phyloP scores from a whole-genome alignment of 1,140 invertebrate genomes.

The Charaxes varanes region DNA sequence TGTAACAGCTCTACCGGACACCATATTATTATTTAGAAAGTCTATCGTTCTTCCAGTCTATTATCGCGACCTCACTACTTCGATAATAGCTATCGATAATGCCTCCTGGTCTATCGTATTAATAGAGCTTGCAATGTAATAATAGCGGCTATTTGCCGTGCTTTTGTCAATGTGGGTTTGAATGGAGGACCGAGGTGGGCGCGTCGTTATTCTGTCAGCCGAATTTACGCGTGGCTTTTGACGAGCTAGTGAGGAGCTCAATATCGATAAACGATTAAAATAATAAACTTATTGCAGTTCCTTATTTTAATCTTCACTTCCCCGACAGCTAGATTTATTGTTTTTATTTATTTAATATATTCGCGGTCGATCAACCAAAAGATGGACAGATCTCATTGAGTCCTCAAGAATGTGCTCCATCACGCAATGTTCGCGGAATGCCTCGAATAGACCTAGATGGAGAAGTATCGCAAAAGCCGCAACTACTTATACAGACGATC shows the following conservation, averaged over 20 bases:
- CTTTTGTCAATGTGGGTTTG: constrained; percentile 57
- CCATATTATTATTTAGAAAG: constrained; percentile 7
- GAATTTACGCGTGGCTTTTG: constrained; percentile 35
- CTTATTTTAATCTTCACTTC: no score
- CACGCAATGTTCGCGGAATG: no score
- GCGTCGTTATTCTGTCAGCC: constrained; percentile 49
- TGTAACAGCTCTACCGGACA: no score
- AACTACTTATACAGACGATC: no score
- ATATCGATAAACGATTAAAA: constrained; percentile 13
- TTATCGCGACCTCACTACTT: constrained; percentile 12
- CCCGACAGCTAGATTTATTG: no score
- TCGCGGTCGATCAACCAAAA: no score
- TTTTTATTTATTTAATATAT: no score
- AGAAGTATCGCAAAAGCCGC: no score
- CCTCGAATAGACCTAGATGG: no score
- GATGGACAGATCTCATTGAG: no score
- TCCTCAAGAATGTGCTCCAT: no score
- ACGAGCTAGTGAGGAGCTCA: constrained; percentile 25
- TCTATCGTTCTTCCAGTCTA: constrained; percentile 11
- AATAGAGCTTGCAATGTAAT: constrained; percentile 51
- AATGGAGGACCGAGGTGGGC: constrained; percentile 54
- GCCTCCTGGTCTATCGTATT: constrained; percentile 41
- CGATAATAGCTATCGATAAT: constrained; percentile 36
- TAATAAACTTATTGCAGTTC: not conserved
- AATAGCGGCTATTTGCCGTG: constrained; percentile 59